Evolutionary conservation across 1,140 invertebrate species (phyloP), one percentile per base, ranked within the genome.

Genomic region (Apis dorsata): DNA sequence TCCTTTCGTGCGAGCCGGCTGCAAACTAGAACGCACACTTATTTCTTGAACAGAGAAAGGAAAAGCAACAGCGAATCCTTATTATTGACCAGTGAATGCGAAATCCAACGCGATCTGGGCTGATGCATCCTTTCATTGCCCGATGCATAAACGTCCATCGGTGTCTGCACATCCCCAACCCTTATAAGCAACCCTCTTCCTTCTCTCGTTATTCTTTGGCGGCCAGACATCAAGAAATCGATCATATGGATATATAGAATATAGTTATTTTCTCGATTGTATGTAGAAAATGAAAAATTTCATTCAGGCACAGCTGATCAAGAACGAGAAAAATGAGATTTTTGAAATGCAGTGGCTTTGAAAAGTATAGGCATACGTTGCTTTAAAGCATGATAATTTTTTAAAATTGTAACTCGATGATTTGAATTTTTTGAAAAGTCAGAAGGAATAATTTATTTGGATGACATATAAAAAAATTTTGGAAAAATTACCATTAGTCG

Each of bases 61-160:
- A 77, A 60, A 79, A 57, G 34, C 53, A 21, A 34, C 84, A 60
- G 28, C 68, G 80, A 83, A 83, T 85, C 79, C 24, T 85, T 85
- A 83, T 77, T 85, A 83, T 85, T 83, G 72, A 60, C 80, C 69
- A 57, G 44, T 82, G 83, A 82, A 76, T 81, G 73, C 78, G 80
- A 83, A 78, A 85, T 85, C 57, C 74, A 78, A 85, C 69, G 77
- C 81, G 68, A 73, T 78, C 62, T 66, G 74, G 81, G 44, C 74
- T 74, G 84, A 85, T 85, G 84, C 81, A 83, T 74, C 84, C 83
- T 80, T 81, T 84, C 72, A 60, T 19, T 21, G 66, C 57, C 79
- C 84, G 81, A 81, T 85, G 51, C 53, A 59, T 49, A 51, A 1
- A 51, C 79, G 74, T 71, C 71, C 81, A 79, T 82, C 65, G 75